Percentiles rank a stretch among this genome's conserved stretches.
Evolutionary conservation across 2,888 invertebrate genomes (phyloP).

Genomic region (Pammene aurita): DNA sequence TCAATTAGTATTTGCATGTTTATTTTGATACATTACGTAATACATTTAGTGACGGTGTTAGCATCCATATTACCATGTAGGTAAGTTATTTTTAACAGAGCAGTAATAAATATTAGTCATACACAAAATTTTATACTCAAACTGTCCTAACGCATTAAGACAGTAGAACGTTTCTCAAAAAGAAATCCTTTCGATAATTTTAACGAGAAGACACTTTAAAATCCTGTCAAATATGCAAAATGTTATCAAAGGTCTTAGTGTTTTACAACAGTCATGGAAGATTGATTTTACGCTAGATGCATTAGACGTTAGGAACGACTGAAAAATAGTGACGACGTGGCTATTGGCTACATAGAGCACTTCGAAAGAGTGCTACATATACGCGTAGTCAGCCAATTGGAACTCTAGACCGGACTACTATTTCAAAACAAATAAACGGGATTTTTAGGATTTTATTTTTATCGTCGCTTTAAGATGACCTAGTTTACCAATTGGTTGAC

Average conservation of each 20-base stretch:
- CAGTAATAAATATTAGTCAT: not conserved
- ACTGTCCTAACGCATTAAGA: no score
- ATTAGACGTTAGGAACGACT: slow-evolving; percentile 10
- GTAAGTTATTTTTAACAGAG: not conserved
- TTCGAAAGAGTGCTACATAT: slow-evolving; percentile 2
- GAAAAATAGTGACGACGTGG: slow-evolving; percentile 14
- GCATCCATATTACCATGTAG: not conserved
- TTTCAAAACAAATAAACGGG: not conserved
- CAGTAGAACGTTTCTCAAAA: no score
- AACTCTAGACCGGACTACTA: not conserved
- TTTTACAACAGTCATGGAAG: not conserved
- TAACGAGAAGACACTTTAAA: no score
- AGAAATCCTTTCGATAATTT: no score
- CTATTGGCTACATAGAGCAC: not conserved
- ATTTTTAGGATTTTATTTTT: no score
- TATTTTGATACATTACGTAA: not conserved
- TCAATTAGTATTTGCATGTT: not conserved
- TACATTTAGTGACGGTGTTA: not conserved
- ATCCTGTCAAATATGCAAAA: no score
- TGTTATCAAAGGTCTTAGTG: no score
- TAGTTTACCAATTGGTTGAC: not conserved
- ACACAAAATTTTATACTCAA: no score
- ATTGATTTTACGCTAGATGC: not conserved
- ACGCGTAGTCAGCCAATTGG: not conserved
- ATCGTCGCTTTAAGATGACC: not conserved